Base-by-base conservation (phyloP, 2,797 vertebrate genomes). In the Esox masquinongy region DNA sequence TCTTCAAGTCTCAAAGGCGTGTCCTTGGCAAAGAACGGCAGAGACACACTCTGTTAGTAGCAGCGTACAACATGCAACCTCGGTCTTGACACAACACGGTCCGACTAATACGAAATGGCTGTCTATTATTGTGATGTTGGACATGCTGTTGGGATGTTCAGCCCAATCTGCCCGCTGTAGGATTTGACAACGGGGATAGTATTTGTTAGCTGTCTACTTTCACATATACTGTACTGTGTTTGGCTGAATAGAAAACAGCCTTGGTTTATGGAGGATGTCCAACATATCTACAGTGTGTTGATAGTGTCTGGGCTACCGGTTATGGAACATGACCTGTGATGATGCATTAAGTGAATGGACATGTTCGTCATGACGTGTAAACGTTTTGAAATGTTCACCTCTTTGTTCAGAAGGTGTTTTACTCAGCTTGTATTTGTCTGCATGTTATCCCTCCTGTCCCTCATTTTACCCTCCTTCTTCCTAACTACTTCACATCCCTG, bases 401-500 rank as follows among this genome's bases (percentile, higher is more conserved):
- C n/a, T n/a, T 17, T 59, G 7, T 59, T 61, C 19, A 61, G 22
- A 14, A 26, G 56, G 56, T 11, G 1, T 14, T 61, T 61, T 5
- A 61, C 22, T 22, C 29, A 29, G 9, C 59, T 19, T 63, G 19
- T 63, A 3, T 63, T 22, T 63, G 14, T 4, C 63, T 66, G 43
- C 12, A 5, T 66, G 14, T 34, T 34, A 29, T 66, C 29, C 29
- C 29, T 66, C 29, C 22, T 12, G 56, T 66, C 12, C 29, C 15
- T 66, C 22, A 26, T 1, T 59, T 11, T 17, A 19, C n/a, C 53
- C 53, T 7, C 53, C 53, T 22, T 12, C 19, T 22, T 17, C 53
- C 19, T 59, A 17, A 5, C 53, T 59, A 17, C 8, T 70, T 74
- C 69, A 70, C 63, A 50, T 74, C 68, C 69, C n/a, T 67, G 15